A percentile compares a stretch with the other conserved stretches of the same genome.
Conservation (phyloP, 2,113 vertebrate genomes). For the Megaceryle torquata region DNA sequence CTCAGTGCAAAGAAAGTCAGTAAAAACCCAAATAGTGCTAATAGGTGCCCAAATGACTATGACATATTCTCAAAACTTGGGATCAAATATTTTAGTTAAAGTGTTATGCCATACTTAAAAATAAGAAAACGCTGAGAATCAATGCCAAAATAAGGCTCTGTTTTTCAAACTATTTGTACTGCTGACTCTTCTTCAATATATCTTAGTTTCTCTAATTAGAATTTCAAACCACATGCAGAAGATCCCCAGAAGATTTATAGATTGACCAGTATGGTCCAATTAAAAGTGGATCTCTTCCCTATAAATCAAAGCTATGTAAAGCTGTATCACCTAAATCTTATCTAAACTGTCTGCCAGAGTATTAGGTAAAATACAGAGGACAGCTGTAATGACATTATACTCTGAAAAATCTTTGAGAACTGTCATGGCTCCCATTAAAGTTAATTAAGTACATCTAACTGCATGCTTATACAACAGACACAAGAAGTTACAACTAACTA, state of each 20-base stretch:
- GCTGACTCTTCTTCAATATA: neutral
- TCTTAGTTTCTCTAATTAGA: neutral
- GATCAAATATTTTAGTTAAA: neutral
- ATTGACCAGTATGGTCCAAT: neutral
- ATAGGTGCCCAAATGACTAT: neutral
- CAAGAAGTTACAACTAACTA: neutral
- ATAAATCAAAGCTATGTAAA: neutral
- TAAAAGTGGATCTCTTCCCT: neutral
- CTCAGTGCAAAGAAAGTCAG: neutral
- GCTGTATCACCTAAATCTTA: neutral
- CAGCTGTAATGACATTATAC: neutral
- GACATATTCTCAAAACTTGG: neutral
- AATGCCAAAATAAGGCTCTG: neutral
- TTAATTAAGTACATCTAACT: neutral
- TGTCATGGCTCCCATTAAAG: neutral
- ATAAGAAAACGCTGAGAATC: neutral
- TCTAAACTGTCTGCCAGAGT: neutral
- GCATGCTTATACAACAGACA: neutral
- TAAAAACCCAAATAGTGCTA: neutral
- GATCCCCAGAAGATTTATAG: neutral
- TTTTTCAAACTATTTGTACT: neutral
- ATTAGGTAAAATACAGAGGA: neutral
- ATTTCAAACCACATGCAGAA: neutral
- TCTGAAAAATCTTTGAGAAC: neutral
- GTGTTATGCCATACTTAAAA: neutral